Evolutionary conservation across 2,797 vertebrate species (phyloP), one percentile per base, ranked within the genome.

Genomic region (Premnoplex brunnescens): DNA sequence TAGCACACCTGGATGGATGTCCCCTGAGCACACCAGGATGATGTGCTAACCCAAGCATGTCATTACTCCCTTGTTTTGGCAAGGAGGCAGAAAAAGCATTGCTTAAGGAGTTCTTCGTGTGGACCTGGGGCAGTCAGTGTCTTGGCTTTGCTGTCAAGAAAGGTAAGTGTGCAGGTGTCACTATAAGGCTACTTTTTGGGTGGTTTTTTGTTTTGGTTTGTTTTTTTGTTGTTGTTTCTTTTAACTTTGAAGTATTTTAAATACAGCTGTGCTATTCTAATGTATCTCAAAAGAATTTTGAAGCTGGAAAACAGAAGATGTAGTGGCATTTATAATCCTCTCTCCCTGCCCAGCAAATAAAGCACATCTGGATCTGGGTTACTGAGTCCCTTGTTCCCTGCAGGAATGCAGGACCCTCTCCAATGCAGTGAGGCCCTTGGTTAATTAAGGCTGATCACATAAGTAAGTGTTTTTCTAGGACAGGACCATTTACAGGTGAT

Each of bases 121-220:
- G 98, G 98, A 12, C 96, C 97, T 21, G 98, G 97, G 82, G 90
- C 97, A 9, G 91, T 96, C 43, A 99, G 98, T 92, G 91, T 97
- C 58, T 96, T 99, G 93, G 2, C 96, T 98, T 75, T 98, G 98
- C 95, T 98, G 98, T 80, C 97, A 98, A 91, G 96, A 98, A 94
- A 96, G 48, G 37, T 95, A 86, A 88, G 54, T 26, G 12, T 60
- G 16, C 18, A 71, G 36, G 10, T 43, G 16, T 17, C 22, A 54
- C 51, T 21, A 30, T 26, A n/a, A 68, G 37, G 30, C 39, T 8
- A 10, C 17, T n/a, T n/a, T 7, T 23, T 43, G 30, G 58, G 27
- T 44, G 20, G 20, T 44, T 10, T 46, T 46, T 46, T 51, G 27
- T 28, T 58, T 17, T 28, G 23, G 21, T 54, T 32, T 41, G 41